Evolutionary conservation across 1,140 invertebrate genomes (phyloP).

Genomic region (Idris sp.): DNA sequence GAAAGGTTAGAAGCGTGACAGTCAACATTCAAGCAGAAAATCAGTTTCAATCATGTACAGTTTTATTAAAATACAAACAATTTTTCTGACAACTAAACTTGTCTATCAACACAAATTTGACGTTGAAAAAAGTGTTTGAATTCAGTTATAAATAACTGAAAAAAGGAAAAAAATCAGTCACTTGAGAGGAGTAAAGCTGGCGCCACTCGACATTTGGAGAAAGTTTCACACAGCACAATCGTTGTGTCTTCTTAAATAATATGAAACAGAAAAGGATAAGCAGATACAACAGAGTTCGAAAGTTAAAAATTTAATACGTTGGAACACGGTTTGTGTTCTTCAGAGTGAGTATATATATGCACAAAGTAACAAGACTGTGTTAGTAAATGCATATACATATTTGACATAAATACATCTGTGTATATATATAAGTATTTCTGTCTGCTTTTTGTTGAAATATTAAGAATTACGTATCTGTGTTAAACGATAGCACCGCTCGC

Average conservation of each 20-base stretch:
- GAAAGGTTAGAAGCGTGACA: slow-evolving; percentile 5
- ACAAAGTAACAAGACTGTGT: not conserved
- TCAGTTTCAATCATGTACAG: not conserved
- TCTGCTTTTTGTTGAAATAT: slow-evolving; percentile 46
- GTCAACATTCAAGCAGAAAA: not conserved
- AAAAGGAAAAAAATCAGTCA: no score
- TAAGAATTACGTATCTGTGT: slow-evolving; percentile 46
- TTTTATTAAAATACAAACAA: not conserved
- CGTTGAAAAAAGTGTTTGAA: not conserved
- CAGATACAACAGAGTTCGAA: slow-evolving; percentile 17
- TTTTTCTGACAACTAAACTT: not conserved
- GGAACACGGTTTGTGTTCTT: slow-evolving; percentile 6
- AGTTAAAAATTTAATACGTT: slow-evolving; percentile 27
- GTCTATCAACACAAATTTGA: not conserved
- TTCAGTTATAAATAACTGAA: slow-evolving; percentile 12
- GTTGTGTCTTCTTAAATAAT: slow-evolving; percentile 25
- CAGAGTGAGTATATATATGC: slow-evolving; percentile 7
- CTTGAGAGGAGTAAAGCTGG: no score
- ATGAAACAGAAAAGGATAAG: slow-evolving; percentile 30
- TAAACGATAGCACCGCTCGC: slow-evolving; percentile 23
- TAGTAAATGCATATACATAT: slow-evolving; percentile 24
- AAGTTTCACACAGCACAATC: slow-evolving; percentile 12
- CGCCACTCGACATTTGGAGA: slow-evolving; percentile 26
- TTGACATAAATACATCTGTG: slow-evolving; percentile 41
- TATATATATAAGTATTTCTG: slow-evolving; percentile 40